Base-by-base conservation (phyloP, 1,140 invertebrate genomes). In the Drosophila sp. region DNA sequence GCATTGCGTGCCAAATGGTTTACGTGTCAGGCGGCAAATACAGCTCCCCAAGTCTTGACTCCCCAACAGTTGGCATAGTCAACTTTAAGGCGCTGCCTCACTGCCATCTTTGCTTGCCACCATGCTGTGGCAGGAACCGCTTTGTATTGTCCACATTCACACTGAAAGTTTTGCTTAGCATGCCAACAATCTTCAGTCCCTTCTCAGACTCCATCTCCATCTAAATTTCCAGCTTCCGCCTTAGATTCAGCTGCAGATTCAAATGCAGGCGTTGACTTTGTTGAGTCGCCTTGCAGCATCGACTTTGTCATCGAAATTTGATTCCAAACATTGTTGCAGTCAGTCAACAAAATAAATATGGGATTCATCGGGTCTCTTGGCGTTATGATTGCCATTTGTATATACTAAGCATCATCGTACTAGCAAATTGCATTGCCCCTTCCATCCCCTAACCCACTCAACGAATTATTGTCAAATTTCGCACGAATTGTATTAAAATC, bases 1-100 rank as follows among this genome's bases (percentile, higher is more conserved):
- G 82, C 82, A 87, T 82, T 87, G 82, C 83, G 83, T 87, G 82
- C 72, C 82, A 87, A 87, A 87, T 87, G 81, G 78, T 87, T 87
- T 87, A 87, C 82, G 82, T 87, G 82, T 79, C 77, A 74, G 74
- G 59, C 80, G 65, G 72, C 56, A 66, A 46, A 45, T 40, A 27
- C 18, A 7, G 43, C 57, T 5, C 18, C 43, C 2, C 3, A 2
- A 25, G 18, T 2, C 51, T 40, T 25, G 21, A 29, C 62, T 58
- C 41, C 40, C 18, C 45, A 53, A 41, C 46, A 61, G 32, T 69
- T 59, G 54, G 64, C 64, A 67, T 38, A 27, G 59, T 53, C 46
- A 34, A 9, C 16, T 61, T 69, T 66, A 66, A 50, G 54, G 54
- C 63, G 29, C 11, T 57, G 51, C 45, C n/a, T 40, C 9, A 4